Percentiles rank a stretch among this genome's conserved stretches.
Conservation (phyloP, 2,888 invertebrate genomes). For the Hypomecis atomaria region DNA sequence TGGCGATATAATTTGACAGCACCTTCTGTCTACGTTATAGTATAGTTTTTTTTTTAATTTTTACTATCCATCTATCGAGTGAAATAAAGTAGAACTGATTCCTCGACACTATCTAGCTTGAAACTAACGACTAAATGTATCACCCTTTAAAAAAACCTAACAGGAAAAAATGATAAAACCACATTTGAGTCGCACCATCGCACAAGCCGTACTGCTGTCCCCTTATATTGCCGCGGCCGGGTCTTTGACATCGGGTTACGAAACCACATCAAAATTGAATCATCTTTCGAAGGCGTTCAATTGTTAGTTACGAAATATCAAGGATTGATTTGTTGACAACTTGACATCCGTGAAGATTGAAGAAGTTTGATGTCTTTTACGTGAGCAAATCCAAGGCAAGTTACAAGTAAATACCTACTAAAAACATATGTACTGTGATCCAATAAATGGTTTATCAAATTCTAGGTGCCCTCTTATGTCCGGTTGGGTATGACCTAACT, state of each 20-base stretch:
- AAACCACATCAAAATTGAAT: slow-evolving; percentile 39
- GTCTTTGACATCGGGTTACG: slow-evolving; percentile 25
- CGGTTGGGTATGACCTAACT: too few relatives aligned
- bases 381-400: neutral
- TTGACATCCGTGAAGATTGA: neutral
- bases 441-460: too few relatives aligned
- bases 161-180: neutral
- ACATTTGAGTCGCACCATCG: neutral
- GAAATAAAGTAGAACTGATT: too few relatives aligned
- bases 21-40: too few relatives aligned
- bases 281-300: slow-evolving; percentile 17
- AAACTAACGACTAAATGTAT: too few relatives aligned
- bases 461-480: too few relatives aligned
- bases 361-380: neutral
- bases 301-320: slow-evolving; percentile 33
- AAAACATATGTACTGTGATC: too few relatives aligned
- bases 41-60: too few relatives aligned
- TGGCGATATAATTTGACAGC: too few relatives aligned
- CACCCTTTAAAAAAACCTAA: neutral
- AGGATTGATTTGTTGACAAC: slow-evolving; percentile 33
- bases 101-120: too few relatives aligned
- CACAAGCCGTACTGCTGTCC: neutral
- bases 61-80: too few relatives aligned
- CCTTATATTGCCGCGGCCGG: neutral
- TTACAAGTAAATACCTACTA: too few relatives aligned